Conservation (phyloP, 1,140 invertebrate species). For the Papilio polytes region DNA sequence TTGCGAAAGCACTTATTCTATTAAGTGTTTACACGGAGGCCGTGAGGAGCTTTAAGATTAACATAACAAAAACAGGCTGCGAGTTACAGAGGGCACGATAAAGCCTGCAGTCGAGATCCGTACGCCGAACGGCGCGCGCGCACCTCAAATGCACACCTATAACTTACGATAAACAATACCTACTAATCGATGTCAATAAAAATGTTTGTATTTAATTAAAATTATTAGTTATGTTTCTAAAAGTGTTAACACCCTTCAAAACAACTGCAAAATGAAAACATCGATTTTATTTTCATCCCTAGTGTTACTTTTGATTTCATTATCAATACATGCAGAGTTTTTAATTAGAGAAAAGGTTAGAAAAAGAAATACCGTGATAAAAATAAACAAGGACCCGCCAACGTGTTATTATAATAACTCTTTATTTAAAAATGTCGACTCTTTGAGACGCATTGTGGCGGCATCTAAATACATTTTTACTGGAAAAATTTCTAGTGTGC, state of each 20-base stretch:
- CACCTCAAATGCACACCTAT: constrained; percentile 44
- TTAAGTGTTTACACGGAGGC: constrained; percentile 63
- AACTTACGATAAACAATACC: constrained; percentile 24
- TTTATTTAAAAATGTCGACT: constrained; percentile 72
- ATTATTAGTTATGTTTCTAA: constrained; percentile 31
- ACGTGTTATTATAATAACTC: constrained; percentile 69
- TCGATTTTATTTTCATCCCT: constrained; percentile 34
- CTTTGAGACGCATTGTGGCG: constrained; percentile 67
- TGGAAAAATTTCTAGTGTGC: constrained; percentile 75
- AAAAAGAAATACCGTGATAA: constrained; percentile 76
- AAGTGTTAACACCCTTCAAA: constrained; percentile 33
- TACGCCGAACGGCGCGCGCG: constrained; percentile 73
- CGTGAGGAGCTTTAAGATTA: constrained; percentile 67
- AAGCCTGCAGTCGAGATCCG: constrained; percentile 75
- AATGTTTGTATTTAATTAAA: constrained; percentile 33
- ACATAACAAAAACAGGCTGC: constrained; percentile 73
- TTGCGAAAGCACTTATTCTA: constrained; percentile 45
- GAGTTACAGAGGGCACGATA: constrained; percentile 65
- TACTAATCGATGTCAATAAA: background rate
- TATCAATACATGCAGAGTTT: constrained; percentile 58
- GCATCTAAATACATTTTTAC: constrained; percentile 78
- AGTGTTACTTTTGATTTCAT: constrained; percentile 1
- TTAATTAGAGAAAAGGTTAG: constrained; percentile 71
- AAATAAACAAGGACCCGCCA: constrained; percentile 65
- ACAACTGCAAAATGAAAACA: constrained; percentile 44